These are phyloP conservation scores for Gopherus flavomarginatus DNA, from an alignment of 2,113 vertebrate genomes.

Conservation along the genomic window DNA sequence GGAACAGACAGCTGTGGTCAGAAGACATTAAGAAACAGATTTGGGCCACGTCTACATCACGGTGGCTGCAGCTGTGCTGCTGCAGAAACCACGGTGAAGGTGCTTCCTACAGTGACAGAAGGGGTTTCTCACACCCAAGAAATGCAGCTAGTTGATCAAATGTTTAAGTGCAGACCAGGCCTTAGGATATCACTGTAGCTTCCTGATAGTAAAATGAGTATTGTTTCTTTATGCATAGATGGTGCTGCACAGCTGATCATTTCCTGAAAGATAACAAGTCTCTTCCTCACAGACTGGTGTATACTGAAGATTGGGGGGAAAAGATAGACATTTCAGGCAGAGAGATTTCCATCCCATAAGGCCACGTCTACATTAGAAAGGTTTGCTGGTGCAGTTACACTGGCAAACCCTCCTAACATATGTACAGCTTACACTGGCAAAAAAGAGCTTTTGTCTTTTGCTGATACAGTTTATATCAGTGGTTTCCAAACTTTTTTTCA, in stretches of 20 bases:
- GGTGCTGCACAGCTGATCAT: not conserved
- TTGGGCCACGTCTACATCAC: too few relatives aligned
- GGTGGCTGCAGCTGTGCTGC: too few relatives aligned
- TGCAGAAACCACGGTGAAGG: not conserved
- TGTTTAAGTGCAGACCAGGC: too few relatives aligned
- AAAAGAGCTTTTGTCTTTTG: not conserved
- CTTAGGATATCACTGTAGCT: conserved; percentile 29
- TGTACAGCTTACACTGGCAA: not conserved
- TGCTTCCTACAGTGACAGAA: not conserved
- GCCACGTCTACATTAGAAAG: not conserved
- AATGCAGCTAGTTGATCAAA: too few relatives aligned
- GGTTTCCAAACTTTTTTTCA: too few relatives aligned
- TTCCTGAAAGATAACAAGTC: not conserved
- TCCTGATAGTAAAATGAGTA: conserved; percentile 25
- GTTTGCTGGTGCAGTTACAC: not conserved
- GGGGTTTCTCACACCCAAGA: too few relatives aligned
- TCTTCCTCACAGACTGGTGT: not conserved
- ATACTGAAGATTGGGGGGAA: not conserved
- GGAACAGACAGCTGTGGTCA: not conserved
- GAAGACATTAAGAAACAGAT: conserved; percentile 1
- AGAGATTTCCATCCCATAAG: conserved; percentile 4
- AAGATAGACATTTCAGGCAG: not conserved
- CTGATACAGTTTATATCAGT: too few relatives aligned
- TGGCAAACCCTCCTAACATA: not conserved
- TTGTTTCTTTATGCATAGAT: not conserved